Conservation (phyloP, 2,888 invertebrate species). For the Ormia ochracea region DNA sequence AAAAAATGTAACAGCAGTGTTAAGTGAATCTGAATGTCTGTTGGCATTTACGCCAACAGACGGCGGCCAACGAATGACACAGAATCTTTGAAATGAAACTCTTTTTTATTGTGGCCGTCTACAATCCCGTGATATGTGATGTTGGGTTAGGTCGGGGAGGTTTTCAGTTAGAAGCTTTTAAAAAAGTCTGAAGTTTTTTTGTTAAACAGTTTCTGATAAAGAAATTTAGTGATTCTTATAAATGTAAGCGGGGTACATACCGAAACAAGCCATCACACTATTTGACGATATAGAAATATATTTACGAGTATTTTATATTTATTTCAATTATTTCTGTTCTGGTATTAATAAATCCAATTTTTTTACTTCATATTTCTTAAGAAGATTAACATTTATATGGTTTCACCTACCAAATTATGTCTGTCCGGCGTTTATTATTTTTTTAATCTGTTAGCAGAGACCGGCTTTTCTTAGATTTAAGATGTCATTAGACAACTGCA, state of each 20-base stretch:
- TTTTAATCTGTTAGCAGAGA: no score
- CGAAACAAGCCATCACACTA: no score
- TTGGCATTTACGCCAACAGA: background rate
- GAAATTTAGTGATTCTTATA: slow-evolving; percentile 21
- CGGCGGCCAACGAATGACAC: background rate
- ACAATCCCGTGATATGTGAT: background rate
- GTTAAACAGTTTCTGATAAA: background rate
- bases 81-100: slow-evolving; percentile 16
- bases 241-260: background rate
- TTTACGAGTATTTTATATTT: no score
- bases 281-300: no score
- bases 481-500: no score
- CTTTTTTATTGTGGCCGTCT: background rate
- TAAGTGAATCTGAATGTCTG: background rate
- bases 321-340: no score
- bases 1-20: slow-evolving; percentile 60
- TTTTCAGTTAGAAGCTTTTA: slow-evolving; percentile 28
- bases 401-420: no score
- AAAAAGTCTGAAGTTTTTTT: background rate
- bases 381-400: no score
- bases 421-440: no score
- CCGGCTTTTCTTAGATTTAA: no score
- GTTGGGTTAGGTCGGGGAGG: slow-evolving; percentile 47
- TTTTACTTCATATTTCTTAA: no score
- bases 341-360: no score